phyloP scores from a whole-genome alignment of 2,888 invertebrate species.

The Tortrix viridana region DNA sequence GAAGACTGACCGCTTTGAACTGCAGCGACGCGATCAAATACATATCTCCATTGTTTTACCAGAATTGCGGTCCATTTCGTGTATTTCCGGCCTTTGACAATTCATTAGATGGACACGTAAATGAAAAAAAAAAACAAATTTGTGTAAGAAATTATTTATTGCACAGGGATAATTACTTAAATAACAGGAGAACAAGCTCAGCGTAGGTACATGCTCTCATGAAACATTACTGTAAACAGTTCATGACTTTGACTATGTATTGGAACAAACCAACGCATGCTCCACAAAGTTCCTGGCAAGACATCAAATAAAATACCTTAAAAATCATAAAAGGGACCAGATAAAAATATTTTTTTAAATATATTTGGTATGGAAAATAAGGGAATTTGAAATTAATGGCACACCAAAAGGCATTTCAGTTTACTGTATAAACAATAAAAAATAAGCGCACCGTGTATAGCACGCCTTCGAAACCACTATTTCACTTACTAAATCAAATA shows the following conservation, averaged over 20 bases:
- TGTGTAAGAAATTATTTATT: constrained; percentile 73
- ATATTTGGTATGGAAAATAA: constrained; percentile 47
- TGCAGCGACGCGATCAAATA: no score
- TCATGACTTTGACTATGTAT: not conserved
- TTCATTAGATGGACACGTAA: constrained; percentile 22
- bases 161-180: constrained; percentile 73
- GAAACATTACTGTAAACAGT: constrained; percentile 44
- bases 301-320: constrained; percentile 1
- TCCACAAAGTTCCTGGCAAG: constrained; percentile 25
- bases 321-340: not conserved
- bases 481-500: not conserved
- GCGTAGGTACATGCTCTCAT: constrained; percentile 45
- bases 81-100: no score
- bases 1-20: no score
- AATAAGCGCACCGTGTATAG: not conserved
- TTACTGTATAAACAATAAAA: constrained; percentile 13
- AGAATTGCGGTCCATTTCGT: no score
- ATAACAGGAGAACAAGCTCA: constrained; percentile 60
- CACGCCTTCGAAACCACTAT: not conserved
- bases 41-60: no score
- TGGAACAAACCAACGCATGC: not conserved
- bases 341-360: constrained; percentile 26
- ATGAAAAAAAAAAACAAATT: constrained; percentile 44
- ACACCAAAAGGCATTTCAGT: constrained; percentile 32
- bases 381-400: constrained; percentile 44